phyloP scores from a whole-genome alignment of 2,797 vertebrate genomes.

The Toxotes lorentzi region DNA sequence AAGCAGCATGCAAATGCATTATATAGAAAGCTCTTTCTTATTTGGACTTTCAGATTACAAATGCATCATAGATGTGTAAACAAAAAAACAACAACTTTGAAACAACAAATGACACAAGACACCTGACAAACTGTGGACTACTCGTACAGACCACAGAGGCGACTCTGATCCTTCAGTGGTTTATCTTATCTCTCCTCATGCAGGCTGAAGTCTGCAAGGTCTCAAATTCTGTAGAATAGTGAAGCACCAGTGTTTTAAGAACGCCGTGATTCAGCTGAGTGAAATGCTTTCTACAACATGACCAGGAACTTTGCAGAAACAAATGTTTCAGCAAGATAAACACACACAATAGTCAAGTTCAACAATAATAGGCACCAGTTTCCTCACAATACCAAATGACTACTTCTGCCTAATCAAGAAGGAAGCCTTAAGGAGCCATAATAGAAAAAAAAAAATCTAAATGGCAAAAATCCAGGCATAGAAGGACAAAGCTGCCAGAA shows the following conservation, averaged over 20 bases:
- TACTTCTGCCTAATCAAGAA: constrained; percentile 53
- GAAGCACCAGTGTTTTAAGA: constrained; percentile 45
- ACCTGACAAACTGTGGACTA: constrained; percentile 18
- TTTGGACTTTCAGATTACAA: constrained; percentile 23
- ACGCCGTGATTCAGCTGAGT: constrained; percentile 42
- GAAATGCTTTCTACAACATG: constrained; percentile 32
- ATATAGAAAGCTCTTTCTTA: constrained; percentile 2
- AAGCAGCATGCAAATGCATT: constrained; percentile 2
- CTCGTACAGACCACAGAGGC: constrained; percentile 29
- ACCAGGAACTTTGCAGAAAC: constrained; percentile 54
- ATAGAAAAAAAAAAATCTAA: constrained; percentile 18
- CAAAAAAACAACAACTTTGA: not conserved
- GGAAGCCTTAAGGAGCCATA: constrained; percentile 39
- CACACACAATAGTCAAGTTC: constrained; percentile 68
- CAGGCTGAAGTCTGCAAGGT: constrained; percentile 55
- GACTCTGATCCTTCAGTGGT: constrained; percentile 41
- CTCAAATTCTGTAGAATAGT: constrained; percentile 43
- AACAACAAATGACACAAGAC: constrained; percentile 29
- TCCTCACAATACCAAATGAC: constrained; percentile 51
- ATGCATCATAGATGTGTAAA: constrained; percentile 9
- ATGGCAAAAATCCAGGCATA: constrained; percentile 47
- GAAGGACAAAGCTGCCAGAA: constrained; percentile 32
- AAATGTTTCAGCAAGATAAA: constrained; percentile 78
- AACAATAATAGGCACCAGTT: constrained; percentile 62
- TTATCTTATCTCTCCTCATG: constrained; percentile 59